Conservation (phyloP, 2,888 invertebrate species). For the Meta bourneti region DNA sequence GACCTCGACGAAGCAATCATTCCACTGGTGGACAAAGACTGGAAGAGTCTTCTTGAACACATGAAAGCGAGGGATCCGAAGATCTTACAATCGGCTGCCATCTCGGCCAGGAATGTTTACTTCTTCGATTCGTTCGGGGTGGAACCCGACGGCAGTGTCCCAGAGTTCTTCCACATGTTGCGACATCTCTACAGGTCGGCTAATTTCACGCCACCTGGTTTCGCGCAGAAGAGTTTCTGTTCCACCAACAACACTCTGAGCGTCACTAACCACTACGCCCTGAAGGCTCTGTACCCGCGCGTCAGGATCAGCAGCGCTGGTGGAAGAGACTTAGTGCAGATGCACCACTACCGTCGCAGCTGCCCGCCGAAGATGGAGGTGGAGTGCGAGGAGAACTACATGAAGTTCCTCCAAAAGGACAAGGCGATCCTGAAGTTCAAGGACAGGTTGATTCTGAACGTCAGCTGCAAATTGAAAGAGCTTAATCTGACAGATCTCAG, state of each 20-base stretch:
- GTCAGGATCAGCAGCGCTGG: conserved; percentile 84
- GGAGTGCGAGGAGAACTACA: conserved; percentile 76
- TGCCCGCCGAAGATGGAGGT: conserved; percentile 79
- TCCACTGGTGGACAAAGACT: conserved; percentile 82
- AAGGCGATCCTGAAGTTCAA: conserved; percentile 71
- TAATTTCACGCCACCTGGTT: conserved; percentile 84
- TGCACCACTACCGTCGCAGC: conserved; percentile 86
- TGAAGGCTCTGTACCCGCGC: conserved; percentile 84
- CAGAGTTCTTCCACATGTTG: conserved; percentile 81
- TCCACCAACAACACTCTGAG: conserved; percentile 85
- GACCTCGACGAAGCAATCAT: conserved; percentile 98
- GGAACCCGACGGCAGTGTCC: conserved; percentile 60
- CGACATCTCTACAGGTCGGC: conserved; percentile 84
- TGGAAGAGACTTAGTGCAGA: conserved; percentile 84
- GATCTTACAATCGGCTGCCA: conserved; percentile 83
- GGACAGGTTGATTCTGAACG: conserved; percentile 10
- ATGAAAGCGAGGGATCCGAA: conserved; percentile 81
- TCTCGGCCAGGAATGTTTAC: conserved; percentile 85
- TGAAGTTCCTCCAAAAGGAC: conserved; percentile 75
- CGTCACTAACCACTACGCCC: conserved; percentile 89
- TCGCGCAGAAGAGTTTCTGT: conserved; percentile 88
- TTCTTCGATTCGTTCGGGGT: conserved; percentile 83
- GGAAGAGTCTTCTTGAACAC: conserved; percentile 89
- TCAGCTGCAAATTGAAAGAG: background rate
- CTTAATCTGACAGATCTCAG: background rate